Evolutionary conservation across 1,140 invertebrate genomes (phyloP).

Genomic region (Amyelois transitella): DNA sequence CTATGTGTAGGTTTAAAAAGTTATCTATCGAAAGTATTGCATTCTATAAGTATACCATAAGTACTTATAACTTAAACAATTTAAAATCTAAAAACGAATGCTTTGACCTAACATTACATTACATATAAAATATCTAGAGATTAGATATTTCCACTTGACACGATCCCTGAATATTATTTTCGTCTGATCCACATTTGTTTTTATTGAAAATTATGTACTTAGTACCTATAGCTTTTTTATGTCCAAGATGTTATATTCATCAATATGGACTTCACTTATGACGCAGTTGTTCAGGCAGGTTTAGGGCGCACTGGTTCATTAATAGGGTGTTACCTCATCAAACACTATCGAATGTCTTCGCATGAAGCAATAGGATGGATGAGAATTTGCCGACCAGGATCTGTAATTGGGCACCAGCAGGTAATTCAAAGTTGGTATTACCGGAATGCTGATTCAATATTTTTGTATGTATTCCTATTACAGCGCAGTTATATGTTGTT

Average conservation of each 20-base stretch:
- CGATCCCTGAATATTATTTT: too few species aligned
- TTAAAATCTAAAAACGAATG: too few species aligned
- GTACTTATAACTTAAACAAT: too few species aligned
- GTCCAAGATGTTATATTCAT: not conserved
- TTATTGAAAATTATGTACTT: conserved; percentile 12
- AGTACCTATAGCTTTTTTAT: not conserved
- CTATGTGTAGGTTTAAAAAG: too few species aligned
- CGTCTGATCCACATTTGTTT: too few species aligned
- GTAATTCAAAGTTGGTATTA: conserved; percentile 17
- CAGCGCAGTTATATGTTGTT: too few species aligned
- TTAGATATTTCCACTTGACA: too few species aligned
- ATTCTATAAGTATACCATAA: too few species aligned
- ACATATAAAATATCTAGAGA: too few species aligned
- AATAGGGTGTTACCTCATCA: conserved; percentile 98
- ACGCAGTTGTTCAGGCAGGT: conserved; percentile 83
- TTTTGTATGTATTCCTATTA: not conserved
- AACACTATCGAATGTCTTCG: conserved; percentile 95
- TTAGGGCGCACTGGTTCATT: conserved; percentile 97
- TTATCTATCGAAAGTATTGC: too few species aligned
- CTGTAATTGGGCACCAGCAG: conserved; percentile 97
- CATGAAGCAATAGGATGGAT: conserved; percentile 97
- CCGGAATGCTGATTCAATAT: not conserved
- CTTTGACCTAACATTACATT: too few species aligned
- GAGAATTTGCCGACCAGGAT: conserved; percentile 96
- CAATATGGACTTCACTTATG: conserved; percentile 21